phyloP scores from a whole-genome alignment of 2,113 vertebrate species.

The Steatornis caripensis region DNA sequence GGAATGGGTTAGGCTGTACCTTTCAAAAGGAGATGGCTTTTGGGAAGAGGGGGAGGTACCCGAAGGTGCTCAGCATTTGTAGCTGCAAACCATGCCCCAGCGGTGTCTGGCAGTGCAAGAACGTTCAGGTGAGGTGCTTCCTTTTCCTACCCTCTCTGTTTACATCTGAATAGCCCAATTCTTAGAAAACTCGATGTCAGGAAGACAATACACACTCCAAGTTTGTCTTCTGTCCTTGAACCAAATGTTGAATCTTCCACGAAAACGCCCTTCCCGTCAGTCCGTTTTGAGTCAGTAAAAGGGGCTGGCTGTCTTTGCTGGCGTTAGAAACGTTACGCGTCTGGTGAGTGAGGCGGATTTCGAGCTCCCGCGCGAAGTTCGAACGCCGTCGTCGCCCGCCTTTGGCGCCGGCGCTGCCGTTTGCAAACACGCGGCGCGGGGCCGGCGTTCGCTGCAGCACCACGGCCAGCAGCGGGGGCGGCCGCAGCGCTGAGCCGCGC shows the following conservation, averaged over 20 bases:
- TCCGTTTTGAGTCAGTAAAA: neutral
- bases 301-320: neutral
- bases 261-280: neutral
- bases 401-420: rapidly evolving
- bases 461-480: neutral
- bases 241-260: neutral
- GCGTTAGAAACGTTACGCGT: rapidly evolving
- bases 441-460: neutral
- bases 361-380: neutral
- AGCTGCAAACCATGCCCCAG: neutral
- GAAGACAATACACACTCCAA: neutral
- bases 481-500: no score
- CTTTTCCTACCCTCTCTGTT: neutral
- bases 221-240: neutral
- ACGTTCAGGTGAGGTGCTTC: neutral
- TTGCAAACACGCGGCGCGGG: rapidly evolving
- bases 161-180: neutral
- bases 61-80: neutral
- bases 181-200: neutral
- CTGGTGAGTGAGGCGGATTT: neutral
- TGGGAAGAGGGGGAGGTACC: neutral
- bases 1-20: neutral
- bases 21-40: neutral
- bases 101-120: neutral
- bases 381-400: rapidly evolving